Evolutionary conservation across 2,113 vertebrate species (phyloP), one percentile per base, ranked within the genome.

Genomic region (Rhipidura dahli): DNA sequence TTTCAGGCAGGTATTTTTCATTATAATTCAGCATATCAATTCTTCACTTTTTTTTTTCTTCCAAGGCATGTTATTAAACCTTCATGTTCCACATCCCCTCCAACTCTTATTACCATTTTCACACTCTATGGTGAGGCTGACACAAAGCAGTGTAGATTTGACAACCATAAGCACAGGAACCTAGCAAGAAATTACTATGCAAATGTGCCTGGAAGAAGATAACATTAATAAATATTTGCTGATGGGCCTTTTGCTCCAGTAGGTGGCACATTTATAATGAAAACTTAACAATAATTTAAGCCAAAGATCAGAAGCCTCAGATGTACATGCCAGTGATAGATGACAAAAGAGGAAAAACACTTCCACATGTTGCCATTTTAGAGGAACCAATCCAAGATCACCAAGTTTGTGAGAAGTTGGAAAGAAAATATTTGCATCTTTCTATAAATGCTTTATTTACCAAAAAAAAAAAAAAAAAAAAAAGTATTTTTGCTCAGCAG

Each of bases 191-290:
- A 94, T 97, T 96, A 96, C 83, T 95, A 97, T 87, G 82, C 77
- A 96, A 97, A 96, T 94, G 47, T 90, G 79, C 79, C 72, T 93
- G 76, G 59, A 23, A 71, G 93, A 89, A 90, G 87, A 84, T 44
- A 97, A 87, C 71, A 94, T 64, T 95, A 96, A 91, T 91, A 96
- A 97, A 95, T 92, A 94, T 94, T 97, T 96, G 87, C 95, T 90
- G 83, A 87, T 65, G 77, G 92, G 82, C 37, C 84, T 79, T 95
- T 77, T 91, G 50, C 90, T 96, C 54, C 66, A 80, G 63, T 80
- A 77, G 69, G 77, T 79, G 78, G 70, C 75, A 95, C 37, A 65
- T 95, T 92, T 92, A 93, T 91, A 90, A 94, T 71, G 94, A 95
- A 92, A 95, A 83, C 45, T 63, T 86, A 87, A 72, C 31, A 39